Conservation (phyloP, 1,140 invertebrate genomes). For the Lucilia cuprina region DNA sequence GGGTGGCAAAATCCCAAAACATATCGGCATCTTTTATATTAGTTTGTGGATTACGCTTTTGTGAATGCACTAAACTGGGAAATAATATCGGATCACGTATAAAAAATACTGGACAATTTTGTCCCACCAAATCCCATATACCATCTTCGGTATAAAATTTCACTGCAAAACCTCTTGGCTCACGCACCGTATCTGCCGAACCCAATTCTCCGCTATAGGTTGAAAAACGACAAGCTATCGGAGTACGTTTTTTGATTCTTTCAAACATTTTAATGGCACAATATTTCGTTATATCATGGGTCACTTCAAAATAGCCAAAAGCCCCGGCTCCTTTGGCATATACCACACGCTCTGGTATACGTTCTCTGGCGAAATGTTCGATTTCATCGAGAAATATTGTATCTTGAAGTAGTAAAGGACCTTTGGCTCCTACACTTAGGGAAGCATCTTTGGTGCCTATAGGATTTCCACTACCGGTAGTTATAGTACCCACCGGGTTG, state of each 20-base stretch:
- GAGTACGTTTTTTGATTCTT: slow-evolving; percentile 83
- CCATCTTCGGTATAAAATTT: slow-evolving; percentile 98
- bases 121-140: slow-evolving; percentile 95
- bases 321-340: slow-evolving; percentile 97
- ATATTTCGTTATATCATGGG: slow-evolving; percentile 89
- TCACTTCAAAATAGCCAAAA: slow-evolving; percentile 96
- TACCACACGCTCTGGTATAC: slow-evolving; percentile 96
- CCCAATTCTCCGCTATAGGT: slow-evolving; percentile 83
- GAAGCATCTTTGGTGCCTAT: slow-evolving; percentile 80
- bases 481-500: slow-evolving; percentile 58
- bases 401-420: slow-evolving; percentile 91
- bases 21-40: slow-evolving; percentile 91
- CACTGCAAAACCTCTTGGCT: slow-evolving; percentile 92
- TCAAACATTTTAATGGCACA: slow-evolving; percentile 87
- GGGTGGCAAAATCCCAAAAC: slow-evolving; percentile 94
- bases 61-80: slow-evolving; percentile 90
- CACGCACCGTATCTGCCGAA: slow-evolving; percentile 87
- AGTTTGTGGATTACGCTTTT: slow-evolving; percentile 96
- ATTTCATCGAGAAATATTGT: slow-evolving; percentile 89
- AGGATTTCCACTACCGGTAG: slow-evolving; percentile 81
- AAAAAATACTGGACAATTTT: slow-evolving; percentile 97
- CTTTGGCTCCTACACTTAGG: slow-evolving; percentile 85
- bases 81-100: slow-evolving; percentile 92
- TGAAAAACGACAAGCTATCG: slow-evolving; percentile 67
- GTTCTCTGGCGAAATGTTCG: slow-evolving; percentile 91